Percentiles rank a stretch among this genome's conserved stretches.
Conservation (phyloP, 2,888 invertebrate species). For the Pterobdella sp. region DNA sequence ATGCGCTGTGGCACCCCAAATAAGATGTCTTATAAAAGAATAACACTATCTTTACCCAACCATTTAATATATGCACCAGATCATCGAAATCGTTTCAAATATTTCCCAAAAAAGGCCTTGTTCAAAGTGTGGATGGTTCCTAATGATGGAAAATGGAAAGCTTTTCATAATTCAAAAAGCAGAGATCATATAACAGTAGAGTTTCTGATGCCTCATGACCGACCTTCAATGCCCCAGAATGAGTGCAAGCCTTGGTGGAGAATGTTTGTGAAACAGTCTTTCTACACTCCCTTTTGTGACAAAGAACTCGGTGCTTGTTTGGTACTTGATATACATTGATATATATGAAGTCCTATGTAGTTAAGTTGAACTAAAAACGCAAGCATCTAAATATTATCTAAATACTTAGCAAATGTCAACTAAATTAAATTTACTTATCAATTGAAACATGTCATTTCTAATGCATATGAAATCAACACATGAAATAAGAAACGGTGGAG, state of each 20-base stretch:
- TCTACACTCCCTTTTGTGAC: slow-evolving; percentile 29
- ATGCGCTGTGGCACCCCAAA: not conserved
- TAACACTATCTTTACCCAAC: not conserved
- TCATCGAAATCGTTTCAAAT: not conserved
- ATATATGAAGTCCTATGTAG: not conserved
- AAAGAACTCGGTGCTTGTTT: slow-evolving; percentile 27
- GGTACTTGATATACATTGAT: not conserved
- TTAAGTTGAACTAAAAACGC: not conserved
- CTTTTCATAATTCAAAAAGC: slow-evolving; percentile 24
- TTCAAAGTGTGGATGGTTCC: slow-evolving; percentile 13
- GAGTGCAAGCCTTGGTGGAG: slow-evolving; percentile 31
- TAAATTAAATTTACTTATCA: not conserved
- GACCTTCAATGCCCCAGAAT: slow-evolving; percentile 21
- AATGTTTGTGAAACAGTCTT: not conserved
- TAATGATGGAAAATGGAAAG: not conserved
- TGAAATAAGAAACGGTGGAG: slow-evolving; percentile 9
- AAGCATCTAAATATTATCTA: not conserved
- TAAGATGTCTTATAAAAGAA: not conserved
- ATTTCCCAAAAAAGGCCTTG: slow-evolving; percentile 18
- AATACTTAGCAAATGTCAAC: not conserved
- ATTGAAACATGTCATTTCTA: not conserved
- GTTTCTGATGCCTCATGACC: slow-evolving; percentile 25
- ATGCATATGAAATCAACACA: too few species aligned
- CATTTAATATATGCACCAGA: not conserved
- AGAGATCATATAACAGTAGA: slow-evolving; percentile 14